phyloP scores from a whole-genome alignment of 2,113 vertebrate genomes.

The Hemiprocne comata region DNA sequence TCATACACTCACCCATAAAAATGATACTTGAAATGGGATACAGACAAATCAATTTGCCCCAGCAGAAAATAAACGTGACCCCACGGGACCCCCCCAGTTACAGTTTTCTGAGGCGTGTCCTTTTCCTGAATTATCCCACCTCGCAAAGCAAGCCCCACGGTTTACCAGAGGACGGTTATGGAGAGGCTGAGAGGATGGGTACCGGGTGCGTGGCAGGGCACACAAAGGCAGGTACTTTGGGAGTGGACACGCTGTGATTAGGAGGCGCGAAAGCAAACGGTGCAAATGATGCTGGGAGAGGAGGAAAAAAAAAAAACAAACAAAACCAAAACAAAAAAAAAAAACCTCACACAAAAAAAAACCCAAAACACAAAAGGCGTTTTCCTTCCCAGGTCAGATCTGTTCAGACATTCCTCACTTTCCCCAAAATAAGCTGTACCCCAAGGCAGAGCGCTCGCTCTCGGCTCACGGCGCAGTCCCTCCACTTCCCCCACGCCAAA shows the following conservation, averaged over 20 bases:
- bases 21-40: background rate
- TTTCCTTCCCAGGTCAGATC: background rate
- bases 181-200: background rate
- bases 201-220: background rate
- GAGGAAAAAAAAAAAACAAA: too few species aligned
- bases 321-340: too few species aligned
- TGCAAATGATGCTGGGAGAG: background rate
- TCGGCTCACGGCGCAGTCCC: background rate
- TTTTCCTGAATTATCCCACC: background rate
- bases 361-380: background rate
- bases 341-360: too few species aligned
- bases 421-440: background rate
- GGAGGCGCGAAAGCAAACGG: background rate
- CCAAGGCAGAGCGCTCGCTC: background rate
- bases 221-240: constrained; percentile 26
- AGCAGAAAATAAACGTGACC: background rate
- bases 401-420: background rate
- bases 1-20: background rate
- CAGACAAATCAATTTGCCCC: background rate
- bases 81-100: background rate
- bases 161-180: background rate
- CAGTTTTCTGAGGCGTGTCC: background rate
- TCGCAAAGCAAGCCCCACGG: background rate
- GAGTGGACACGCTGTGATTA: background rate
- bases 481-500: too few species aligned